Evolutionary conservation across 2,797 vertebrate species (phyloP), one percentile per base, ranked within the genome.

Genomic region (Parauchenoglanis punctatus): DNA sequence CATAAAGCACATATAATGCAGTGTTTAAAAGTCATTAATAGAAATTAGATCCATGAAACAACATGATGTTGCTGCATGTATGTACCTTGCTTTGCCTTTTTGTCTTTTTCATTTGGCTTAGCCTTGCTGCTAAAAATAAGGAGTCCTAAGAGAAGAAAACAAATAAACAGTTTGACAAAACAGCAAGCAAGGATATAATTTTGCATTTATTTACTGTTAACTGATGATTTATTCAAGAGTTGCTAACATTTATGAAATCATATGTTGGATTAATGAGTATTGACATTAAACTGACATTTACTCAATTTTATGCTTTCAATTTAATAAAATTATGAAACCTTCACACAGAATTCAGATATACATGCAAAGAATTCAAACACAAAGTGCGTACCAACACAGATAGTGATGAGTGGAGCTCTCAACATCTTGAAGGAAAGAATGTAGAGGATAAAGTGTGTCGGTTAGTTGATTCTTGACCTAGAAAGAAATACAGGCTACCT

Each of bases 41-140:
- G 0, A 31, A 67, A 46, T 68, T 7, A 61, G 15, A 18, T 73
- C 28, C 70, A 68, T 85, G 58, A 68, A 49, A 20, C 17, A 58
- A 12, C 5, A 54, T 1, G 17, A 65, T 49, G 15, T 81, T 70
- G 72, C 61, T 80, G 82, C 40, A 67, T 11, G 65, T 35, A 63
- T 87, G 20, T 95, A 99, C 98, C 96, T 94, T 97, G 95, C 91
- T 98, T 99, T 89, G 96, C 93, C 88, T 97, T 98, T 94, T 97
- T 99, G 82, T 85, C 95, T 95, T 97, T 99, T 91, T 92, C 94
- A 7, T 93, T 93, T 88, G 97, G 97, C 90, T 97, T 98, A 92
- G 96, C 96, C 89, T 94, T 94, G 89, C 94, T 92, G 15, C 93
- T 91, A 89, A 94, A 96, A 52, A 93, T 93, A 89, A 98, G 94